Percentiles rank a stretch among this genome's conserved stretches.
Conservation (phyloP, 2,113 vertebrate genomes). For the Cranoglanis bouderius region DNA sequence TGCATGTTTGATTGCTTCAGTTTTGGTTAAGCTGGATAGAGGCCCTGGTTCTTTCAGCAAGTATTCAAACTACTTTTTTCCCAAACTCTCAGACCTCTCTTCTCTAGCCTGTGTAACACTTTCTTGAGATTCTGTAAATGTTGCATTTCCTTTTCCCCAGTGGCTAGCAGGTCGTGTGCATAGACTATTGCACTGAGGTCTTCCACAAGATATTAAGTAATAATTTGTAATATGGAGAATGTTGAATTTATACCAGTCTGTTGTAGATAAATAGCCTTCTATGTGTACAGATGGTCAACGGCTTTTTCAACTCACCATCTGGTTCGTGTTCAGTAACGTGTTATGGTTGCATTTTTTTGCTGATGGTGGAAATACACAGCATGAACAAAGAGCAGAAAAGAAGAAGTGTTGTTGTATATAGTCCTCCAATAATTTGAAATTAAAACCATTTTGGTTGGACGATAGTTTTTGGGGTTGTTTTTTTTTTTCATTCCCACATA, state of each 20-base stretch:
- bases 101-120: background rate
- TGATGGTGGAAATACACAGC: background rate
- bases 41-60: background rate
- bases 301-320: background rate
- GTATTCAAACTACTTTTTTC: background rate
- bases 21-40: background rate
- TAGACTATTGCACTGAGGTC: background rate
- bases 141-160: background rate
- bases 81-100: background rate
- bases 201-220: background rate
- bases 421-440: background rate
- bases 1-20: background rate
- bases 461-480: background rate
- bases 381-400: background rate
- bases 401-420: background rate
- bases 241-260: background rate
- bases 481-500: background rate
- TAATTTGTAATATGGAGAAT: background rate
- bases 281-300: background rate
- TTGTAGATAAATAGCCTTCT: background rate
- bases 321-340: background rate
- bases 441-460: background rate
- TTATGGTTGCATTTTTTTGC: background rate
- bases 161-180: background rate
- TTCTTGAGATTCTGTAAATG: background rate